Evolutionary conservation across 1,140 invertebrate species (phyloP), one percentile per base, ranked within the genome.

Genomic region (Orius insidiosus): DNA sequence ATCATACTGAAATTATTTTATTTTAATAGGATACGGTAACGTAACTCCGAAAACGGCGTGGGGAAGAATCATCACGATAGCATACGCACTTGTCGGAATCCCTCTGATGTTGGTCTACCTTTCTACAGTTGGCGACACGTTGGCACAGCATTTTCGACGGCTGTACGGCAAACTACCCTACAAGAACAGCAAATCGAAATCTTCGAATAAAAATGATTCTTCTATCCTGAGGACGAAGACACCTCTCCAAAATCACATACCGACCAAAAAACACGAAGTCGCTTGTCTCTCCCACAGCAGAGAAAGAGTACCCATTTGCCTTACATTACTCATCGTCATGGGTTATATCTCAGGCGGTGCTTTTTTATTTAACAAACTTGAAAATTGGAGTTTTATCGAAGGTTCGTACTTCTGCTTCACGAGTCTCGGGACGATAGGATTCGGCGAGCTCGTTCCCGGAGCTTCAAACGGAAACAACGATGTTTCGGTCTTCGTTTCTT

Each of bases 341-440:
- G 71, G 80, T 41, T 97, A 97, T 64, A 80, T 98, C 57, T 80
- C 80, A 49, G 76, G 85, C 15, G 94, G 94, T 1, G 86, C 92
- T 0, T 69, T 90, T 45, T 69, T 97, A 40, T 98, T 98, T 63
- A 76, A 84, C 58, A 81, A 82, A 59, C 70, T 85, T 15, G 81
- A 85, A 70, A 85, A 79, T 37, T 97, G 92, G 92, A 80, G 75
- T 18, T 72, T 88, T 16, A 66, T 97, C 10, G 92, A 96, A 58
- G 86, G 87, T 15, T 78, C 81, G 53, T 96, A 92, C 63, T 96
- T 95, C 61, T 94, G 89, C 58, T 95, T 93, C 66, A 87, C 90
- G 14, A 89, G 85, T 45, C 66, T 89, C 44, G 81, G 81, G 39
- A 89, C 85, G 2, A 86, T 88, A 49, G 86, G 87, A 1, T 92